Conservation (phyloP, 2,113 vertebrate species). For the Mionectes macconnelli region DNA sequence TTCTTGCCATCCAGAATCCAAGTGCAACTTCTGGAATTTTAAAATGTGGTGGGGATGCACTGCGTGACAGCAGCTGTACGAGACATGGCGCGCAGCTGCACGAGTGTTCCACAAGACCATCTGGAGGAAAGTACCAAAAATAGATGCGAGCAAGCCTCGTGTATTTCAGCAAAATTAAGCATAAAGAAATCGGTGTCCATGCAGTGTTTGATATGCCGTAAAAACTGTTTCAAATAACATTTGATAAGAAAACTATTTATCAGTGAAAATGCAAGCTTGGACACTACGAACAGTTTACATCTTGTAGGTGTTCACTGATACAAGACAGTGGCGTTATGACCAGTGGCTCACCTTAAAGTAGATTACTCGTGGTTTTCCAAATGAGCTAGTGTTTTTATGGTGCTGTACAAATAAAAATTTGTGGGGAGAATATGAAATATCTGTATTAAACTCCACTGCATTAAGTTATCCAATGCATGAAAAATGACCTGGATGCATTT, state of each 20-base stretch:
- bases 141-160: neutral
- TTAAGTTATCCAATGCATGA: constrained; percentile 73
- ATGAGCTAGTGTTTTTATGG: constrained; percentile 40
- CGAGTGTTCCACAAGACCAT: constrained; percentile 26
- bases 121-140: constrained; percentile 50
- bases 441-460: constrained; percentile 73
- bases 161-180: constrained; percentile 60
- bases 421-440: constrained; percentile 70
- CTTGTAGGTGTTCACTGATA: constrained; percentile 36
- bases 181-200: constrained; percentile 60
- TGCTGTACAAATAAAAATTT: constrained; percentile 76
- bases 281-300: constrained; percentile 58
- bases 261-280: constrained; percentile 70
- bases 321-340: constrained; percentile 30
- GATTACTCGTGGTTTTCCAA: constrained; percentile 30
- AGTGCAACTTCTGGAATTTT: neutral
- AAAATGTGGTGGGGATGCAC: neutral
- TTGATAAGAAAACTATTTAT: constrained; percentile 71
- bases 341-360: constrained; percentile 26
- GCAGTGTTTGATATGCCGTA: constrained; percentile 66
- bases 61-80: neutral
- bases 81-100: neutral
- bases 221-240: constrained; percentile 58
- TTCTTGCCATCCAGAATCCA: neutral
- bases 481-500: constrained; percentile 76